Evolutionary conservation across 2,797 vertebrate species (phyloP).

Genomic region (Emydoidea blandingii): DNA sequence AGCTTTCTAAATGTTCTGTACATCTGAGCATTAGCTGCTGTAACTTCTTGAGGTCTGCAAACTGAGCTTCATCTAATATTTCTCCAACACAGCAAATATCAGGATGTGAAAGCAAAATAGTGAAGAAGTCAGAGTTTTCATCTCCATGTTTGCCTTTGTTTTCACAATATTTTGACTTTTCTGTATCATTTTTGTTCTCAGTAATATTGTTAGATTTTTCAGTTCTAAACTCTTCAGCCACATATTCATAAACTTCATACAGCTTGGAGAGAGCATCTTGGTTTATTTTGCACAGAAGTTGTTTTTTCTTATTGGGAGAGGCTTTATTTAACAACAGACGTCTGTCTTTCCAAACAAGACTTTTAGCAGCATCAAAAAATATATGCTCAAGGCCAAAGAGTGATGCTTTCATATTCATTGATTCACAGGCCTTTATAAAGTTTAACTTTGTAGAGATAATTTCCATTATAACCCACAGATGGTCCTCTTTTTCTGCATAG

Average conservation of each 20-base stretch:
- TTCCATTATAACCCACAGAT: constrained; percentile 82
- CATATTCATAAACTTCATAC: constrained; percentile 54
- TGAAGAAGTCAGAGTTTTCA: constrained; percentile 2
- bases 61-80: constrained; percentile 72
- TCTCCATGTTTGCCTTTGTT: neutral
- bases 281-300: constrained; percentile 66
- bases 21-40: constrained; percentile 66
- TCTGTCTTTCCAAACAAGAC: constrained; percentile 77
- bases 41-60: constrained; percentile 64
- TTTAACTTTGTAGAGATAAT: constrained; percentile 82
- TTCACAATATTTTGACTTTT: neutral
- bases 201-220: neutral
- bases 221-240: constrained; percentile 35
- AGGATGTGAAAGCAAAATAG: constrained; percentile 31
- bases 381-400: constrained; percentile 86
- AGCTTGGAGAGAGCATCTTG: constrained; percentile 61
- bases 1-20: constrained; percentile 61
- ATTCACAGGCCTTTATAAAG: constrained; percentile 75
- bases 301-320: constrained; percentile 1
- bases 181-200: neutral
- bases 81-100: constrained; percentile 68
- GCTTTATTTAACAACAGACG: neutral
- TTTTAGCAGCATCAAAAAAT: constrained; percentile 84
- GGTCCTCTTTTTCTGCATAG: constrained; percentile 80
- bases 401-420: constrained; percentile 70